These are phyloP conservation scores for Chrysina gloriosa DNA, from an alignment of 2,888 invertebrate genomes.

Conservation along the genomic window DNA sequence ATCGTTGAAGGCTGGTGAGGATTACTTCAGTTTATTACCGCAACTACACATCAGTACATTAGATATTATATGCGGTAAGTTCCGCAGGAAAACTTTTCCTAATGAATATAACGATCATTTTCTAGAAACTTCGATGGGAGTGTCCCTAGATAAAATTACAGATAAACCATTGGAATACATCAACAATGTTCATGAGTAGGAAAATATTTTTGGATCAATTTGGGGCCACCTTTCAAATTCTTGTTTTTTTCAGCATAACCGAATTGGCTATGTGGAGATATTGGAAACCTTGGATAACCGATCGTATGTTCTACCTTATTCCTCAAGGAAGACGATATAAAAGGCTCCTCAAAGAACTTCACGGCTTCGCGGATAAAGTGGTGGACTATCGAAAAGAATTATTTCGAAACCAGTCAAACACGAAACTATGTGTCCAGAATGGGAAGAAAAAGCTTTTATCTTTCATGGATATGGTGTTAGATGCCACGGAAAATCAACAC, in stretches of 20 bases:
- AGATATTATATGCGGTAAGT: conserved; percentile 58
- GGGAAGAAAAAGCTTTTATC: conserved; percentile 35
- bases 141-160: conserved; percentile 11
- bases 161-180: conserved; percentile 11
- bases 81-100: too few species aligned
- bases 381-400: conserved; percentile 2
- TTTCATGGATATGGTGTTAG: conserved; percentile 30
- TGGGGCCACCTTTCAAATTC: not conserved
- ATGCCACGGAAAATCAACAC: conserved; percentile 2
- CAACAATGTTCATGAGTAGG: conserved; percentile 11
- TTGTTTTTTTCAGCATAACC: not conserved
- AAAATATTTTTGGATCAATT: too few species aligned
- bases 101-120: too few species aligned
- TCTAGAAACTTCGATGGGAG: conserved; percentile 39
- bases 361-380: conserved; percentile 30
- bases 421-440: too few species aligned
- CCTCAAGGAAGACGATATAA: conserved; percentile 22
- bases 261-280: conserved; percentile 20
- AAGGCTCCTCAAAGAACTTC: conserved; percentile 16
- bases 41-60: conserved; percentile 54
- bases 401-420: too few species aligned
- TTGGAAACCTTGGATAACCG: conserved; percentile 14
- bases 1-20: conserved; percentile 48
- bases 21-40: conserved; percentile 56
- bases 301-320: conserved; percentile 4